Evolutionary conservation across 2,797 vertebrate species (phyloP), one percentile per base, ranked within the genome.

Genomic region (Erpetoichthys calabaricus): DNA sequence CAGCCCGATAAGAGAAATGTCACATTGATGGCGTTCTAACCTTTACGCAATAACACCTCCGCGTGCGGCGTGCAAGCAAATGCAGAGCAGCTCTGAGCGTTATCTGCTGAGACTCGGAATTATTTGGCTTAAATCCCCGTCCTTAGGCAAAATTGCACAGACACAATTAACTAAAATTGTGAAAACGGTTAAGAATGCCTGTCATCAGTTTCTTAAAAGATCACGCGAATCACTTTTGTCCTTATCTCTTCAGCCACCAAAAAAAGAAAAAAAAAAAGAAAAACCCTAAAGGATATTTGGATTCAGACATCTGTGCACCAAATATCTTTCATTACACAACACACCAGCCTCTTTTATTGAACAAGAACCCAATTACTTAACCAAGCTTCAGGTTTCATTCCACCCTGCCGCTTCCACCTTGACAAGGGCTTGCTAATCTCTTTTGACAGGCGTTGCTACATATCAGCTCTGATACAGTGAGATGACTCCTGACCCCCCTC

Each of bases 331-430:
- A 85, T 81, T 81, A 80, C 72, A 74, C 66, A 72, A 76, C 82
- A 83, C 73, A 85, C 87, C 74, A 73, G 76, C 75, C 68, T 73
- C 76, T 80, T 83, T 87, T 89, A 90, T 89, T 86, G 85, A 89
- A 90, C 87, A 88, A 88, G 87, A 92, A 91, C 89, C 86, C 89
- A 94, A 93, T 93, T 93, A 93, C 87, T 92, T 93, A 92, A 91
- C 81, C 83, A 66, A 71, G 76, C 80, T 86, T 85, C 85, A 86
- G 79, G 81, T 90, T 89, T 80, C 74, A 78, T 77, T 84, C 76
- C 80, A 72, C 70, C 70, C 78, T 70, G 74, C 62, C 74, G 83
- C 74, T 51, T 82, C 85, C 75, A 86, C 77, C 79, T 83, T 78
- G 72, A 89, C 85, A 87, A 74, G 73, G 71, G 78, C 80, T 78